Conservation (phyloP, 2,797 vertebrate genomes). For the Amniataba percoides region DNA sequence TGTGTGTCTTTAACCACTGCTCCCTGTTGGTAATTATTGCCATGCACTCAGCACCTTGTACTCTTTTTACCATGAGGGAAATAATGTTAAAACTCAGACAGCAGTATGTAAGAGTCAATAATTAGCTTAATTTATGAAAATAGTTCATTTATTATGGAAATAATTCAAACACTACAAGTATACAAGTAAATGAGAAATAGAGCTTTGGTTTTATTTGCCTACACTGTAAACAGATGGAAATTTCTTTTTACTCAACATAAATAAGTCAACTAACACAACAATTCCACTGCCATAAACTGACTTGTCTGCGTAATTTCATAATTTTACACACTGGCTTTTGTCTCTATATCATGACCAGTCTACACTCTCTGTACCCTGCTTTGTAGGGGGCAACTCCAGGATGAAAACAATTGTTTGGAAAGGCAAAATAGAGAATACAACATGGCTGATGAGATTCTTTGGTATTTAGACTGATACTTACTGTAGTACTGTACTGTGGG, state of each 20-base stretch:
- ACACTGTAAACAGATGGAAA: no score
- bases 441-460: background rate
- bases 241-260: background rate
- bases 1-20: background rate
- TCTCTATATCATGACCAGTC: background rate
- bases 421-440: background rate
- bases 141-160: background rate
- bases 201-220: background rate
- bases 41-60: conserved; percentile 14
- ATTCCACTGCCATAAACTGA: no score
- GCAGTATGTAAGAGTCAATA: background rate
- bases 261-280: no score
- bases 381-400: background rate
- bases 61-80: conserved; percentile 1
- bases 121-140: background rate
- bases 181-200: background rate
- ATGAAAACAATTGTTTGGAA: no score
- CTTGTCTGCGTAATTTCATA: background rate
- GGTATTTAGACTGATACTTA: background rate
- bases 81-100: background rate
- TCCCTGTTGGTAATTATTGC: conserved; percentile 29
- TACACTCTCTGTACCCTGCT: background rate
- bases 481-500: conserved; percentile 7
- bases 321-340: background rate
- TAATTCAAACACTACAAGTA: background rate